Percentiles rank a stretch among this genome's conserved stretches.
These are phyloP conservation scores for Agraylea sexmaculata DNA, from an alignment of 1,140 invertebrate genomes.

Conservation along the genomic window DNA sequence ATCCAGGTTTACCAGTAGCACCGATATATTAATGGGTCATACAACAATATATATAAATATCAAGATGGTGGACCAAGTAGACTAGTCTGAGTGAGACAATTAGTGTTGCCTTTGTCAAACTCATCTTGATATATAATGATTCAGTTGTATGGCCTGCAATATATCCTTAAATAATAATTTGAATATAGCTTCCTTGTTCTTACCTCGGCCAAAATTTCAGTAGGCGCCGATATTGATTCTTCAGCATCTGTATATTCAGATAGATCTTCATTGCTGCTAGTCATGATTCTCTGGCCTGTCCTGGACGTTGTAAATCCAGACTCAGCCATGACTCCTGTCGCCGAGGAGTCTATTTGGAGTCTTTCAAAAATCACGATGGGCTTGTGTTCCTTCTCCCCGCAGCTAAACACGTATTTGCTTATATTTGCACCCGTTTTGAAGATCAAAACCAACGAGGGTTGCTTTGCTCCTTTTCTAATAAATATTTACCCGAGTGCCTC, in stretches of 20 bases:
- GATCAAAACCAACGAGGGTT: not conserved
- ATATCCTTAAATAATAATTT: constrained; percentile 1
- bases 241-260: constrained; percentile 57
- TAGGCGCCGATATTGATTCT: constrained; percentile 53
- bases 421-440: constrained; percentile 4
- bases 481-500: not conserved
- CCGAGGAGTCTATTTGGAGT: constrained; percentile 1
- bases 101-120: no score
- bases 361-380: constrained; percentile 1
- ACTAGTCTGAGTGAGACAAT: no score
- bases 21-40: no score
- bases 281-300: constrained; percentile 2
- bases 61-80: no score
- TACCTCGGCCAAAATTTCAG: constrained; percentile 60
- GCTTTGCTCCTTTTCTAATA: not conserved
- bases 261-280: constrained; percentile 18
- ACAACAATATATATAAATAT: no score
- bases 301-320: not conserved
- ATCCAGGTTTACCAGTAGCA: no score
- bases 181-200: no score
- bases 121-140: no score
- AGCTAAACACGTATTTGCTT: not conserved
- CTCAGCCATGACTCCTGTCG: not conserved
- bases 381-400: not conserved
- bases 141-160: not conserved